phyloP scores from a whole-genome alignment of 2,113 vertebrate species.

The Manacus vitellinus region DNA sequence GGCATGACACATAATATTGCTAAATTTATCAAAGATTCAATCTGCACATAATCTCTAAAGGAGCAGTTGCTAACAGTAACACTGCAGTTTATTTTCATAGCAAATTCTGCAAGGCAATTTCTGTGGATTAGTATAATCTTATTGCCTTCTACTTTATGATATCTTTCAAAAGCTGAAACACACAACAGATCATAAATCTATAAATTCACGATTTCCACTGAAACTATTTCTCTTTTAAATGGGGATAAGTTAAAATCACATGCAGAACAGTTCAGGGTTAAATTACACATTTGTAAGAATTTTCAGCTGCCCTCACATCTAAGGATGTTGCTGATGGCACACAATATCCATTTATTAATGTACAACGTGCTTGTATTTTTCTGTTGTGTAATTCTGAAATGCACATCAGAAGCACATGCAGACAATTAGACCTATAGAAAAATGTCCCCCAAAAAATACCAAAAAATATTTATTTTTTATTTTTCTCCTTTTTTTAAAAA shows the following conservation, averaged over 20 bases:
- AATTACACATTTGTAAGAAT: background rate
- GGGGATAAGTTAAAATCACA: background rate
- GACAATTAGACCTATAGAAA: background rate
- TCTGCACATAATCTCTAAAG: background rate
- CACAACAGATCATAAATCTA: background rate
- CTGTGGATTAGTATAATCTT: background rate
- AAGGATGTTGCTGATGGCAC: background rate
- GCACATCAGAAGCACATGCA: background rate
- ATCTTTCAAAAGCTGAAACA: background rate
- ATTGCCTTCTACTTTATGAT: background rate
- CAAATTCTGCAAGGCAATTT: background rate
- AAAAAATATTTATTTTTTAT: background rate
- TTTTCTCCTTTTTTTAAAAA: background rate
- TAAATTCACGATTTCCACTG: background rate
- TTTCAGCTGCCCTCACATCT: background rate
- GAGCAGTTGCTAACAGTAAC: background rate
- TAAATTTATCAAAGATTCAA: background rate
- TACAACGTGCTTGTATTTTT: background rate
- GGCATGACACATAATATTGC: background rate
- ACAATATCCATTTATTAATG: background rate
- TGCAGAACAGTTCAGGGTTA: background rate
- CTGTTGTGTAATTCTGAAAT: background rate
- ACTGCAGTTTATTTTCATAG: background rate
- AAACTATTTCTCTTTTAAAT: background rate
- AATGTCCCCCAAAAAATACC: rapidly evolving